Evolutionary conservation across 2,888 invertebrate genomes (phyloP).

Genomic region (Diaperis boleti): DNA sequence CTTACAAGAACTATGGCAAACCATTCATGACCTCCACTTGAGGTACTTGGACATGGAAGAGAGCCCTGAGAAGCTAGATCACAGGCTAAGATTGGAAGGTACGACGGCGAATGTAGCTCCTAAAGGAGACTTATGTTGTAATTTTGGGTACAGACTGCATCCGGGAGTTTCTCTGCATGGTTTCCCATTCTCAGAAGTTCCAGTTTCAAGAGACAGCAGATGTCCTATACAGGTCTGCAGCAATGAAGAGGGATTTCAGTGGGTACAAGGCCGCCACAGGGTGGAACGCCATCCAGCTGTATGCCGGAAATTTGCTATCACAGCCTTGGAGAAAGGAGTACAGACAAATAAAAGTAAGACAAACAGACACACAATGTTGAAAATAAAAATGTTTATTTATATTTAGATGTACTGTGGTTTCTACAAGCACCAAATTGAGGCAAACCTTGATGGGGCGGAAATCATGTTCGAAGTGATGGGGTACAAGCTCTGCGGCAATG

Average conservation of each 20-base stretch:
- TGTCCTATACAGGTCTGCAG: constrained; percentile 80
- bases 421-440: constrained; percentile 88
- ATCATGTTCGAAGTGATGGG: constrained; percentile 86
- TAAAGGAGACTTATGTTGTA: neutral
- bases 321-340: constrained; percentile 94
- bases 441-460: constrained; percentile 83
- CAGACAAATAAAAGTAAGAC: constrained; percentile 77
- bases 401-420: constrained; percentile 86
- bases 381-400: neutral
- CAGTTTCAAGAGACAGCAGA: constrained; percentile 80
- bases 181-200: constrained; percentile 85
- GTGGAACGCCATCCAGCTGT: constrained; percentile 86
- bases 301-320: constrained; percentile 85
- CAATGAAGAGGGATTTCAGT: constrained; percentile 79
- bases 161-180: constrained; percentile 81
- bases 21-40: constrained; percentile 82
- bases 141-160: constrained; percentile 77
- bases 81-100: constrained; percentile 84
- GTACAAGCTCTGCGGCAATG: constrained; percentile 74
- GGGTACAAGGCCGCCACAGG: constrained; percentile 85
- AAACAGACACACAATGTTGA: neutral
- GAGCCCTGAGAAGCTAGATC: constrained; percentile 80
- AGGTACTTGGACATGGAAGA: constrained; percentile 85
- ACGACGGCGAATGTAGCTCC: neutral
- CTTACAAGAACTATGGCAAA: constrained; percentile 77